Base-by-base conservation (phyloP, 2,113 vertebrate genomes). In the Zosterops hypoxanthus region DNA sequence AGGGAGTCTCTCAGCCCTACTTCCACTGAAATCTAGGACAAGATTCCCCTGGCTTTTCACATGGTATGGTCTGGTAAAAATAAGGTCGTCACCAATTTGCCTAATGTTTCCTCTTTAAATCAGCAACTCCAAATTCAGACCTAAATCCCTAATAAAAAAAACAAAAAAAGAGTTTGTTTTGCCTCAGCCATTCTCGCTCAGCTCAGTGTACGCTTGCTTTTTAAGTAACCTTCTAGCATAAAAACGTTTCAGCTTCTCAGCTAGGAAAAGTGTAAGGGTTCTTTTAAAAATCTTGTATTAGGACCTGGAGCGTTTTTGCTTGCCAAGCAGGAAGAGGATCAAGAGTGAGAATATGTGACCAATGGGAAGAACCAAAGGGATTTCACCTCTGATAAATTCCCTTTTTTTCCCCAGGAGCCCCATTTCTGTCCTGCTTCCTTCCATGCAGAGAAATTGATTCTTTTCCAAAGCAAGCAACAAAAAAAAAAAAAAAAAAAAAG, bases 391-490 rank as follows among this genome's bases (percentile, higher is more conserved):
- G 21, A 65, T 39, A 92, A 93, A 83, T 77, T 88, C 50, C 63
- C 36, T 46, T 80, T 92, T 96, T 33, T 92, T 80, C 50, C 42
- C 42, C 75, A n/a, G 13, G 14, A 92, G 46, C 29, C 21, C 41
- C 18, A 70, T 90, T 93, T 90, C 69, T 91, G 50, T 57, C 23
- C 42, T 75, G 19, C 71, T 83, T 92, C 68, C 57, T 91, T 78
- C 81, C 5, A 34, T 1, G 3, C 11, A 60, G 69, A 82, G 82
- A 91, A 82, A 44, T 4, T 5, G 17, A 53, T 64, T 72, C 14
- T 73, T 90, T 93, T 86, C 86, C 76, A 86, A 95, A 86, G 34
- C 55, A 92, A 94, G 36, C 31, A 90, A 71, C 16, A 53, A 17
- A 29, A 52, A 17, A 24, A 53, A 53, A 53, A 19, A 36, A 36